Percentiles rank a stretch among this genome's conserved stretches.
Conservation (phyloP, 2,797 vertebrate species). For the Neosilurus hyrtlii region DNA sequence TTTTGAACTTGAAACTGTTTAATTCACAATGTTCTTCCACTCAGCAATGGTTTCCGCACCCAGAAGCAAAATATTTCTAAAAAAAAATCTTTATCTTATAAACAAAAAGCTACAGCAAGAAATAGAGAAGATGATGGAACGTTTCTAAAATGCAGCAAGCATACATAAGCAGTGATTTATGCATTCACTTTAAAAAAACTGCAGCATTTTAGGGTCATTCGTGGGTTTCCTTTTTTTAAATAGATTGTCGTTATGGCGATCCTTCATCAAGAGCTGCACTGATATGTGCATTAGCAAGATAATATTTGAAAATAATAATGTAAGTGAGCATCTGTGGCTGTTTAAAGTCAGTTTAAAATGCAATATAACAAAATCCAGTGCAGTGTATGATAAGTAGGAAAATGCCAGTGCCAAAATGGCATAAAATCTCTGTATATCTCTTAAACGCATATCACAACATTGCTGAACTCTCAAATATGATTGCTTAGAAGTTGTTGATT, state of each 20-base stretch:
- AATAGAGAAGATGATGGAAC: conserved; percentile 10
- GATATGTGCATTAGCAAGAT: neutral
- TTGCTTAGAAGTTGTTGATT: neutral
- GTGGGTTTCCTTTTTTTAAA: neutral
- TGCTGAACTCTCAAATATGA: neutral
- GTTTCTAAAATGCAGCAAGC: conserved; percentile 4
- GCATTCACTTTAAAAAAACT: neutral
- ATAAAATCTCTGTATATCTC: neutral
- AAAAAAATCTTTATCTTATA: conserved; percentile 4
- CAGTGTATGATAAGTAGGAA: neutral
- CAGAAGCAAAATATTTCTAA: neutral
- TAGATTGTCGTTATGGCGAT: neutral
- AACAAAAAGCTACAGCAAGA: neutral
- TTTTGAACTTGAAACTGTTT: conserved; percentile 15
- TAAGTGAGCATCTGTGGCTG: neutral
- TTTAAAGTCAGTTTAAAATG: conserved; percentile 10
- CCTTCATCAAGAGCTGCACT: neutral
- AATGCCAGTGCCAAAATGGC: neutral
- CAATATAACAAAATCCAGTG: neutral
- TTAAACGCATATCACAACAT: neutral
- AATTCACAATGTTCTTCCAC: neutral
- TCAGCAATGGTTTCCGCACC: neutral
- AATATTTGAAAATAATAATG: conserved; percentile 8
- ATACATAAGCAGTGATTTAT: neutral
- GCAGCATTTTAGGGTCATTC: neutral